Conservation (phyloP, 2,888 invertebrate genomes). For the Orthosia incerta region DNA sequence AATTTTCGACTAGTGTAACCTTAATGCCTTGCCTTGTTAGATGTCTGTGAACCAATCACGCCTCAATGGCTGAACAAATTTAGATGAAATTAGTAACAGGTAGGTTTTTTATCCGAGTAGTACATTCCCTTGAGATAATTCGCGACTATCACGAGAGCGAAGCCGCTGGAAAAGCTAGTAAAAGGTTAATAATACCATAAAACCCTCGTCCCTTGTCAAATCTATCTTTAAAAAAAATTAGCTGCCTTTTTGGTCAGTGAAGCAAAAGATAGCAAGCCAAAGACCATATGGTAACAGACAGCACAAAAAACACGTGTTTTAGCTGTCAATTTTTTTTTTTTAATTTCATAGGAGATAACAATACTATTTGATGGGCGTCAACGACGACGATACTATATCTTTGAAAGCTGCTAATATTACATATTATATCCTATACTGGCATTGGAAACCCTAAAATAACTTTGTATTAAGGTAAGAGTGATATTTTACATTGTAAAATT, state of each 20-base stretch:
- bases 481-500: background rate
- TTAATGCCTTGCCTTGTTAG: no score
- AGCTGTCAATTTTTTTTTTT: slow-evolving; percentile 17
- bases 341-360: slow-evolving; percentile 35
- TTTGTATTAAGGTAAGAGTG: background rate
- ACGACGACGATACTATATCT: slow-evolving; percentile 16
- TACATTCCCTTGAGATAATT: background rate
- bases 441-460: slow-evolving; percentile 16
- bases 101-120: background rate
- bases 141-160: background rate
- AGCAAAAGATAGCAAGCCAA: background rate
- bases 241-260: background rate
- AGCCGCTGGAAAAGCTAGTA: background rate
- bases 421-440: background rate
- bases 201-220: no score
- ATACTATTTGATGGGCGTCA: slow-evolving; percentile 47
- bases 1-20: no score
- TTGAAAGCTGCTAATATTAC: background rate
- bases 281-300: slow-evolving; percentile 20
- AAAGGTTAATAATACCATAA: background rate
- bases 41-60: no score
- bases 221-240: no score
- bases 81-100: background rate
- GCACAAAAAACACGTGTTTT: slow-evolving; percentile 27
- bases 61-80: background rate